phyloP scores from a whole-genome alignment of 2,797 vertebrate species.

The Sardinella longiceps region DNA sequence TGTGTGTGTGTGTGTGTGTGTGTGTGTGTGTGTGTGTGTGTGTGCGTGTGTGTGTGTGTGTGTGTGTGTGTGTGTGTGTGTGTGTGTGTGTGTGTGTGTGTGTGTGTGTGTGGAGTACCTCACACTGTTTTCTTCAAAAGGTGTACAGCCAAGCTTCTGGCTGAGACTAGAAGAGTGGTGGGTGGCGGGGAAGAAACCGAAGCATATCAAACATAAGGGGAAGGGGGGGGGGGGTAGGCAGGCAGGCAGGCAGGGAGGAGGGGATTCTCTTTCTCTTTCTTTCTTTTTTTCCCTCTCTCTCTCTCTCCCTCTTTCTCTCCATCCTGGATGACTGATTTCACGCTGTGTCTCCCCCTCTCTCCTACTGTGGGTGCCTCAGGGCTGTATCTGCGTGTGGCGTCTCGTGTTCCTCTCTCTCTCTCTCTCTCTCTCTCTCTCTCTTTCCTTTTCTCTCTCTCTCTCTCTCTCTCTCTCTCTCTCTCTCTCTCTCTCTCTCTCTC shows the following conservation, averaged over 20 bases:
- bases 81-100: conserved; percentile 13
- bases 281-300: neutral
- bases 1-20: conserved; percentile 19
- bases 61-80: conserved; percentile 1
- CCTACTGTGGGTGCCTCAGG: neutral
- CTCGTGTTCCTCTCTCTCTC: neutral
- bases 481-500: neutral
- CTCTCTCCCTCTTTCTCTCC: neutral
- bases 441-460: neutral
- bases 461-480: neutral
- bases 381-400: neutral
- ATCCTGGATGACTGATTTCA: conserved; percentile 26
- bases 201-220: neutral
- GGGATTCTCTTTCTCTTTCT: neutral
- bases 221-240: neutral
- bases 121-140: conserved; percentile 20
- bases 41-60: conserved; percentile 22
- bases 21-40: neutral
- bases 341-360: neutral
- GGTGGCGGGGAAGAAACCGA: neutral
- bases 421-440: neutral
- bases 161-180: neutral
- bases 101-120: neutral
- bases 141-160: neutral
- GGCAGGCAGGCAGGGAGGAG: neutral